phyloP scores from a whole-genome alignment of 1,140 invertebrate genomes.

The Trinorchestia longiramus region DNA sequence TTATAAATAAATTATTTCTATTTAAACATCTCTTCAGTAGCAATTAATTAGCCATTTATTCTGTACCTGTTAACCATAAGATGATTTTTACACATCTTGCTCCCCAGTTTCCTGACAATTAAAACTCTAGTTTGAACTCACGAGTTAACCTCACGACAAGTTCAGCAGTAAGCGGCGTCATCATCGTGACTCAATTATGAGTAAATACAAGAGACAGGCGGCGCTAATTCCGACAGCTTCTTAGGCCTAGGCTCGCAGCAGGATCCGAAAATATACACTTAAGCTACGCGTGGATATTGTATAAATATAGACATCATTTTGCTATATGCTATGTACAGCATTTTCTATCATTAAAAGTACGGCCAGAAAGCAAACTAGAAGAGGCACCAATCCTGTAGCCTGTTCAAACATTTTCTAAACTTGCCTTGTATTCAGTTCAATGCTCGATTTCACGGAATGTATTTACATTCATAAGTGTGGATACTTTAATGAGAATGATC shows the following conservation, averaged over 20 bases:
- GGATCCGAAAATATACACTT: background rate
- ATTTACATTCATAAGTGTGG: background rate
- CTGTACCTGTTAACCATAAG: too few relatives aligned
- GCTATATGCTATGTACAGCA: slow-evolving; percentile 12
- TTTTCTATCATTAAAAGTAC: background rate
- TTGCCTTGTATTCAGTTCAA: too few relatives aligned
- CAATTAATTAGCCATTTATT: background rate
- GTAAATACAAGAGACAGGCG: background rate
- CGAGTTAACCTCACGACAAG: background rate
- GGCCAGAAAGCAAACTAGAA: background rate
- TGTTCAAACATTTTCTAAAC: background rate
- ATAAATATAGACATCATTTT: slow-evolving; percentile 44
- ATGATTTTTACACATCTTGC: too few relatives aligned
- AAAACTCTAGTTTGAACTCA: background rate
- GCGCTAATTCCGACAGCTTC: background rate
- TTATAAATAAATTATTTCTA: background rate
- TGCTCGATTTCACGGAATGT: background rate
- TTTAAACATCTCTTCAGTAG: background rate
- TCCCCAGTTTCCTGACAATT: background rate
- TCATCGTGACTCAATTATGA: background rate
- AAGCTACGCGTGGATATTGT: background rate
- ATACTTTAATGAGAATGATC: background rate
- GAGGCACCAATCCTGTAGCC: background rate
- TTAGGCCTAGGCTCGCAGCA: background rate
- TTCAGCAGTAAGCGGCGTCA: background rate